Base-by-base conservation (phyloP, 1,140 invertebrate species). In the Homarus americanus region DNA sequence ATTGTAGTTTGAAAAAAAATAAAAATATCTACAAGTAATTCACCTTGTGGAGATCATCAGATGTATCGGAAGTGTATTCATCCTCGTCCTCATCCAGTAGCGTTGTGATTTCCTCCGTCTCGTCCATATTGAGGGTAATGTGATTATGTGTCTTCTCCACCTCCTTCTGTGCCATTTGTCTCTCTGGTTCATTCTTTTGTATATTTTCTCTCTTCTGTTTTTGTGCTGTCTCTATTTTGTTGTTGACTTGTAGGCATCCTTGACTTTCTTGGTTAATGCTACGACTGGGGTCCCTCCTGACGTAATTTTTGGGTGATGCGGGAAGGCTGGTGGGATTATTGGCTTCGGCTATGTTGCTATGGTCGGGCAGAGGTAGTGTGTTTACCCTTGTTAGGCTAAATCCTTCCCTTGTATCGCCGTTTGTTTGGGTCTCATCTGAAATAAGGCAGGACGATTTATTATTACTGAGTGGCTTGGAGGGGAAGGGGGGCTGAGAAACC, bases 31-130 rank as follows among this genome's bases (percentile, higher is more conserved):
- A n/a, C 32, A 15, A 41, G 41, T 34, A 36, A 12, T 24, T 40
- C 32, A 87, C 86, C 86, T 87, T 87, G 58, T 87, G 76, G n/a
- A 87, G 86, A n/a, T 87, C 86, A 41, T 87, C 86, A 32, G 86
- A 87, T 79, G 86, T 69, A 79, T 87, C 86, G 20, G 86, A 87
- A 66, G 75, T 69, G 38, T 44, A 80, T 34, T 87, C 75, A n/a
- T 87, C 86, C 10, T 87, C 85, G 15, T 79, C 85, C 24, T 86
- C 84, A 32, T 80, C 86, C 32, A 87, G 58, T 20, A 87, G 58
- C 32, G 86, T 78, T 38, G 85, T 87, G 41, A 87, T 28, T n/a
- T 87, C 86, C 86, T 87, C 86, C 0, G 76, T 32, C 20, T 78
- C 32, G 28, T 41, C 38, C 86, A 87, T 87, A 41, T 87, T 75